A percentile compares a stretch with the other conserved stretches of the same genome.
Conservation (phyloP, 2,888 invertebrate genomes). For the Patella pellucida region DNA sequence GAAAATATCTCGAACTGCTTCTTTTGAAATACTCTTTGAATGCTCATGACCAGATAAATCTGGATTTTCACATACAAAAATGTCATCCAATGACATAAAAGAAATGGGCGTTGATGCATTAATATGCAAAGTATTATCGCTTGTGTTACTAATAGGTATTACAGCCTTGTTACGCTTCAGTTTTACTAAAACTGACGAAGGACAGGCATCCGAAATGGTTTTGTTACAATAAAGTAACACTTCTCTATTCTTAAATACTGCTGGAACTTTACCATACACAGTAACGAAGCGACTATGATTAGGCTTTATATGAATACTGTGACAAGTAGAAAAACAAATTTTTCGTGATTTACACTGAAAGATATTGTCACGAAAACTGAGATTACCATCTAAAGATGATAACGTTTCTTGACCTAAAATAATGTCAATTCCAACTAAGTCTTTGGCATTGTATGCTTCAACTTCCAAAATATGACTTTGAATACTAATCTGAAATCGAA, state of each 20-base stretch:
- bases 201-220: neutral
- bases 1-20: neutral
- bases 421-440: no score
- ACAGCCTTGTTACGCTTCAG: neutral
- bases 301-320: neutral
- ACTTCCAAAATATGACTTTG: no score
- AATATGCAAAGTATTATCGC: neutral
- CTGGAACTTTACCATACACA: neutral
- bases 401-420: no score
- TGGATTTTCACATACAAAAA: neutral
- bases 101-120: neutral
- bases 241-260: neutral
- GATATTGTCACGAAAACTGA: neutral
- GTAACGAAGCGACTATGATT: neutral
- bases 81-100: neutral
- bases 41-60: no score
- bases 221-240: neutral
- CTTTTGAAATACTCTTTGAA: neutral
- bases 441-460: no score
- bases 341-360: neutral
- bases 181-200: neutral
- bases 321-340: neutral
- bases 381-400: no score
- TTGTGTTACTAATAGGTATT: no score
- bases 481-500: no score